Evolutionary conservation across 2,888 invertebrate genomes (phyloP).

Genomic region (Lepidocyrtoides sp.): DNA sequence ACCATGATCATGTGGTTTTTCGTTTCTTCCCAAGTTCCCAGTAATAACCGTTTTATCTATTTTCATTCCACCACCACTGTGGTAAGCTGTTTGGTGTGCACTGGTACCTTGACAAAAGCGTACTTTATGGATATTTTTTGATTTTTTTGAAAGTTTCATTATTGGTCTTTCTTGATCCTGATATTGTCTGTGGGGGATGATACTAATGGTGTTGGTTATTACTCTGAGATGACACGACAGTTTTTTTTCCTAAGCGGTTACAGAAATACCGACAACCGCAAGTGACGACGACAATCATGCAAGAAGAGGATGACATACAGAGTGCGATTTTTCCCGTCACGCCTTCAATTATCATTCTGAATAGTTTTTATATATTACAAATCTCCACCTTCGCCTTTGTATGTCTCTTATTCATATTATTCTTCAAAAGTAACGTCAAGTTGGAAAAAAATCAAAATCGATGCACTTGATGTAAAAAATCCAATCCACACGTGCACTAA

Average conservation of each 20-base stretch:
- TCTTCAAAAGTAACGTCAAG: neutral
- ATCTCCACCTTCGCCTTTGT: constrained; percentile 66
- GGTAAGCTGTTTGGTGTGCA: neutral
- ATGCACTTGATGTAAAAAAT: neutral
- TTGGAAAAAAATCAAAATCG: too few relatives aligned
- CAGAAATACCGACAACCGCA: constrained; percentile 4
- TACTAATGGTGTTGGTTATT: constrained; percentile 58
- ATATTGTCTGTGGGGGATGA: constrained; percentile 54
- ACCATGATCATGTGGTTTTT: constrained; percentile 51
- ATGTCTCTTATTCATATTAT: neutral
- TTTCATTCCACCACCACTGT: constrained; percentile 7
- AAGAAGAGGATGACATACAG: neutral
- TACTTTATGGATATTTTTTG: constrained; percentile 50
- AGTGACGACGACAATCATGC: constrained; percentile 4
- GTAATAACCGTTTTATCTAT: constrained; percentile 24
- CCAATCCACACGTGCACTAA: constrained; percentile 35
- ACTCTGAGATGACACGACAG: constrained; percentile 72
- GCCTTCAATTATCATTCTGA: constrained; percentile 73
- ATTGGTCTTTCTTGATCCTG: neutral
- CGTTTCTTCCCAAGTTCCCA: neutral
- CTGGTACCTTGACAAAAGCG: constrained; percentile 9
- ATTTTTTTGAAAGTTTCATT: constrained; percentile 30
- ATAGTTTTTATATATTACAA: constrained; percentile 47
- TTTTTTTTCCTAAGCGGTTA: constrained; percentile 51
- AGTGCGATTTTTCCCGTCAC: constrained; percentile 72